These are phyloP conservation scores for Theocolax elegans DNA, from an alignment of 1,140 invertebrate genomes.

Conservation along the genomic window DNA sequence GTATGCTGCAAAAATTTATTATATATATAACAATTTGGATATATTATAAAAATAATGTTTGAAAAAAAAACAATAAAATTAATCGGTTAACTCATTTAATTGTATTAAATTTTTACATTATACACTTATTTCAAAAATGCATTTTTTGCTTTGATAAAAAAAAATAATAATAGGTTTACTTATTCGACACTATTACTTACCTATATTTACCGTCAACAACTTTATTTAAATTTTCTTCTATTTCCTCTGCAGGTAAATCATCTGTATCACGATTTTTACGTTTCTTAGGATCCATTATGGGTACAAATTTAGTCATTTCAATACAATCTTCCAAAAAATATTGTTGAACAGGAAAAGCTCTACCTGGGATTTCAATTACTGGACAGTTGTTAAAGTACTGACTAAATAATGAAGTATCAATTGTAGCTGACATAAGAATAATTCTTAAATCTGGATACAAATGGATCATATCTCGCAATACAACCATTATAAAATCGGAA, in stretches of 20 bases:
- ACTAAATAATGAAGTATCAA: conserved; percentile 90
- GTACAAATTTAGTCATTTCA: conserved; percentile 83
- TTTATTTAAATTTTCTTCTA: conserved; percentile 84
- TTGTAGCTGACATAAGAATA: conserved; percentile 97
- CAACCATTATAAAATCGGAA: conserved; percentile 95
- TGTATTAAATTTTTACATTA: no score
- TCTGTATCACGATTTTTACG: conserved; percentile 75
- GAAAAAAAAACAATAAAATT: no score
- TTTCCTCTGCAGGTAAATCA: conserved; percentile 74
- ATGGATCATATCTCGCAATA: conserved; percentile 91
- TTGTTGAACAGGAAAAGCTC: conserved; percentile 84
- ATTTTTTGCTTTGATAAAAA: no score
- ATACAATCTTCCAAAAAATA: conserved; percentile 93
- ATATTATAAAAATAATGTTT: no score
- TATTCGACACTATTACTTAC: no score
- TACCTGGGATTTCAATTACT: conserved; percentile 81
- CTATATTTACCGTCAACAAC: conserved; percentile 59
- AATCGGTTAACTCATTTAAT: no score
- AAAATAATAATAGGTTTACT: no score
- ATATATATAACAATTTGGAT: no score
- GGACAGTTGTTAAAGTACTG: conserved; percentile 93
- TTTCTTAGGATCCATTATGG: conserved; percentile 76
- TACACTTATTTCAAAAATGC: no score
- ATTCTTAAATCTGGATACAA: conserved; percentile 89
- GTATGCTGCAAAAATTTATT: conserved; percentile 56